phyloP scores from a whole-genome alignment of 2,113 vertebrate species.

The Blennius ocellaris region DNA sequence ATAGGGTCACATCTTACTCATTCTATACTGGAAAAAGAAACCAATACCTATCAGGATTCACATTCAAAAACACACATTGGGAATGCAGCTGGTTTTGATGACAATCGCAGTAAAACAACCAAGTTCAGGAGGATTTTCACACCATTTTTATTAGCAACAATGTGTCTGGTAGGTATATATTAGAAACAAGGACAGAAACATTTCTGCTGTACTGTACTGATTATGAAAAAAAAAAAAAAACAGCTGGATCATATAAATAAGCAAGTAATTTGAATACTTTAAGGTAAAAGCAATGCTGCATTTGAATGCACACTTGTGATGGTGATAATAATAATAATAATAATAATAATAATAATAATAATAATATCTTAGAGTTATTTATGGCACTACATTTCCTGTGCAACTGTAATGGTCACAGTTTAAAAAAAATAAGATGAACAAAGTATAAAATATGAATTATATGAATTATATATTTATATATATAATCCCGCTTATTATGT shows the following conservation, averaged over 20 bases:
- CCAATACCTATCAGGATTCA: no score
- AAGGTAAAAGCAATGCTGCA: constrained; percentile 79
- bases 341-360: constrained; percentile 59
- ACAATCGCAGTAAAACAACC: neutral
- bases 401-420: constrained; percentile 67
- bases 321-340: constrained; percentile 64
- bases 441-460: no score
- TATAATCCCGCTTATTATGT: no score
- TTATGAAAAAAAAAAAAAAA: constrained; percentile 61
- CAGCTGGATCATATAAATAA: constrained; percentile 72
- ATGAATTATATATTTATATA: no score
- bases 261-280: constrained; percentile 69
- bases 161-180: constrained; percentile 81
- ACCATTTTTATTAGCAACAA: constrained; percentile 86
- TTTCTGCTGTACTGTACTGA: constrained; percentile 77
- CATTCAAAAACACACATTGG: neutral
- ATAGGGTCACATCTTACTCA: neutral
- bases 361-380: constrained; percentile 67
- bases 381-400: constrained; percentile 77
- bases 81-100: neutral
- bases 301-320: constrained; percentile 73
- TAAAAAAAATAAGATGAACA: constrained; percentile 57
- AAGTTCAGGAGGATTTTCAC: constrained; percentile 63
- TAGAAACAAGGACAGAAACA: constrained; percentile 80
- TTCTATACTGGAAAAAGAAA: no score